These are phyloP conservation scores for Danio albolineatus DNA, from an alignment of 2,797 vertebrate species.

Conservation along the genomic window DNA sequence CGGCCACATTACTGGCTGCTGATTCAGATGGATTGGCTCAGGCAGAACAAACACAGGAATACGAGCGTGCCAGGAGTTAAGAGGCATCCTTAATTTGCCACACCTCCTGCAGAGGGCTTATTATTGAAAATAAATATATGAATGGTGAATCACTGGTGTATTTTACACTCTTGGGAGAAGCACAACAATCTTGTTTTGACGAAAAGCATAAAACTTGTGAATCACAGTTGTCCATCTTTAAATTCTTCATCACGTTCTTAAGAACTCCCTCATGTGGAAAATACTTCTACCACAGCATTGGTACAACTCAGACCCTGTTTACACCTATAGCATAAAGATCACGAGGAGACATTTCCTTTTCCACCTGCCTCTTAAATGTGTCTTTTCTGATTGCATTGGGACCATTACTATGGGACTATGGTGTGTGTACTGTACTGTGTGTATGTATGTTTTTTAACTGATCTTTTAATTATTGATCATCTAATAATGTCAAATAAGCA, in stretches of 20 bases:
- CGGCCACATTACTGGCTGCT: slow-evolving; percentile 1
- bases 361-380: no score
- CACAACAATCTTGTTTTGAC: slow-evolving; percentile 3
- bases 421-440: no score
- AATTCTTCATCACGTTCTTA: background rate
- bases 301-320: background rate
- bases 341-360: no score
- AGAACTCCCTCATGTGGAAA: background rate
- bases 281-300: background rate
- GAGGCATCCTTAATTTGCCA: background rate
- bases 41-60: slow-evolving; percentile 14
- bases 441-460: no score
- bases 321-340: no score
- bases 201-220: background rate
- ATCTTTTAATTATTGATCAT: no score
- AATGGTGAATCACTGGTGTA: slow-evolving; percentile 1
- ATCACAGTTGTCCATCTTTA: background rate
- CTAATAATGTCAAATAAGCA: no score
- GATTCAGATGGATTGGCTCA: background rate
- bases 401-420: no score
- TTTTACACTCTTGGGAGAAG: background rate
- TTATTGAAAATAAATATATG: background rate
- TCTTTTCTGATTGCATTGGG: no score
- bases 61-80: slow-evolving; percentile 8
- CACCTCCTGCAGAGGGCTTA: background rate